A percentile compares a stretch with the other conserved stretches of the same genome.
These are phyloP conservation scores for Elanus axillaris DNA, from an alignment of 2,113 vertebrate genomes.

Conservation along the genomic window DNA sequence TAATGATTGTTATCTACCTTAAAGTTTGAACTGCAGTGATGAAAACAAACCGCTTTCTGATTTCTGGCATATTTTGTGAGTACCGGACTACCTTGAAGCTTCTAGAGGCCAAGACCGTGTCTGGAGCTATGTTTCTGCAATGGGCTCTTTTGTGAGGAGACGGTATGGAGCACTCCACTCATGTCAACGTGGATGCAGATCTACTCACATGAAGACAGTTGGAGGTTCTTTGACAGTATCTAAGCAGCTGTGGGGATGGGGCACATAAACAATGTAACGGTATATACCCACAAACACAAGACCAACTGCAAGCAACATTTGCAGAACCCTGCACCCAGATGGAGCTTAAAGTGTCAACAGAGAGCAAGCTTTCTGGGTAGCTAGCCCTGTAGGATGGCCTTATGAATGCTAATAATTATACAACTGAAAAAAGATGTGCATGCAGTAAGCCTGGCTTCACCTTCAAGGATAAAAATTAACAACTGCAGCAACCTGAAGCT, in stretches of 20 bases:
- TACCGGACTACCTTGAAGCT: neutral
- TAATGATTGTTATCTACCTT: neutral
- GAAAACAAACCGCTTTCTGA: neutral
- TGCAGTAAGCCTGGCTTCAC: neutral
- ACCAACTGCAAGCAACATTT: neutral
- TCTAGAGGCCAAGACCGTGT: neutral
- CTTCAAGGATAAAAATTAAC: neutral
- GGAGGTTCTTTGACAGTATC: neutral
- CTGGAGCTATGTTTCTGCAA: neutral
- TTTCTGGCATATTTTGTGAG: accelerated
- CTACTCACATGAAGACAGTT: accelerated
- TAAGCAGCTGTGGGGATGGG: neutral
- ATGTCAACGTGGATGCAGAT: accelerated
- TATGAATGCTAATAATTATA: accelerated
- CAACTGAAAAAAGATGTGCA: accelerated
- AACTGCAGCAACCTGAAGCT: neutral
- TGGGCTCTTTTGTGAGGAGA: neutral
- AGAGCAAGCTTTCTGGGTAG: neutral
- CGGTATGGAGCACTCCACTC: accelerated
- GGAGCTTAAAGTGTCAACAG: accelerated
- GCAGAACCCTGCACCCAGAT: neutral
- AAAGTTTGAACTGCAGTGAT: neutral
- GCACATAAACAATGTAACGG: neutral
- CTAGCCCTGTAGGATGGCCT: neutral
- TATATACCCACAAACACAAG: neutral